Percentiles rank a stretch among this genome's conserved stretches.
These are phyloP conservation scores for Eremophila alpestris DNA, from an alignment of 2,797 vertebrate genomes.

Conservation along the genomic window DNA sequence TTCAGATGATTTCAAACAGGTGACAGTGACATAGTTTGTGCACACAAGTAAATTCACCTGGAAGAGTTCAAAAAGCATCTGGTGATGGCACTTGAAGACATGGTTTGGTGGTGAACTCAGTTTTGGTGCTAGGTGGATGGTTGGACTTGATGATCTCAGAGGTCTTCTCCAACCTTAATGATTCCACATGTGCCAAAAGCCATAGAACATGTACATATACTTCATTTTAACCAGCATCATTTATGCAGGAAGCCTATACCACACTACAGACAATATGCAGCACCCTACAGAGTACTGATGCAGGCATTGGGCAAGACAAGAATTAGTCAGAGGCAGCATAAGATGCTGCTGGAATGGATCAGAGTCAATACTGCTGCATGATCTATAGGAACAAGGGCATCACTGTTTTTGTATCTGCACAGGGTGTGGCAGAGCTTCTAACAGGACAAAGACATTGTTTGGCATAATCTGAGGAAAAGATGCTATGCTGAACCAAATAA, in stretches of 20 bases:
- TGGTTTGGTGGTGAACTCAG: background rate
- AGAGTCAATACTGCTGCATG: background rate
- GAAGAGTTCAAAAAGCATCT: background rate
- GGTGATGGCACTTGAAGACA: background rate
- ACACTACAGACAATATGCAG: background rate
- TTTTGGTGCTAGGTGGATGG: too few species aligned
- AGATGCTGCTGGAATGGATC: background rate
- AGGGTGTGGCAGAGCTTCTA: background rate
- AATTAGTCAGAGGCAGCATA: background rate
- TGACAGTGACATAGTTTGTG: background rate
- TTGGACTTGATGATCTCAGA: background rate
- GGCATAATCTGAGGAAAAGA: background rate
- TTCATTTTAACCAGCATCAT: background rate
- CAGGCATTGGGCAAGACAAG: background rate
- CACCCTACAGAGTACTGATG: background rate
- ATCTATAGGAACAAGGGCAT: background rate
- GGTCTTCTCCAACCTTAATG: fast-evolving
- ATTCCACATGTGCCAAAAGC: background rate
- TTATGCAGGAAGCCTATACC: background rate
- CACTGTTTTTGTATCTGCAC: background rate
- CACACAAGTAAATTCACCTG: background rate
- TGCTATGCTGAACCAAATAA: background rate
- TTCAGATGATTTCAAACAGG: background rate
- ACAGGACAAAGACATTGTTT: background rate
- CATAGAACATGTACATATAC: background rate